These are phyloP conservation scores for Eulemur coronatus DNA, from an alignment of 2,797 vertebrate genomes.

Conservation along the genomic window DNA sequence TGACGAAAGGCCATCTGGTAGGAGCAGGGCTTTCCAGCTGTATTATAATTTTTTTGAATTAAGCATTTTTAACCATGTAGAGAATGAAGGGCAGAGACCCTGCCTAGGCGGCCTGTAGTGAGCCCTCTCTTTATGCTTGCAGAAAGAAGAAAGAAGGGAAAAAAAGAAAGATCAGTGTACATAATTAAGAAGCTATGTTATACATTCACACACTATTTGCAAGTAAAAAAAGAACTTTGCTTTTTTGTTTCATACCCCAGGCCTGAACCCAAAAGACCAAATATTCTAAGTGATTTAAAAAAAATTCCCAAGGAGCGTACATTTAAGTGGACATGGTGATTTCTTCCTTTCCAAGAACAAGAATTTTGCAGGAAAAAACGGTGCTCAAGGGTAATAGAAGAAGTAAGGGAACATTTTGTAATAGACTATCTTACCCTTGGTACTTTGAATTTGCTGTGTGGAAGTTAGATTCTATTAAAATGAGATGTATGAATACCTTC, in stretches of 20 bases:
- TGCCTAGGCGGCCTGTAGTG: background rate
- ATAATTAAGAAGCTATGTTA: background rate
- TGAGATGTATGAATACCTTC: background rate
- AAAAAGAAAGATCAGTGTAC: background rate
- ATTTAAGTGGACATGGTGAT: background rate
- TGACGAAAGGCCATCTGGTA: slow-evolving; percentile 9
- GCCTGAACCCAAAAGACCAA: background rate
- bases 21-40: background rate
- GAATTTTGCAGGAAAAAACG: background rate
- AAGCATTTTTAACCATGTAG: slow-evolving; percentile 27
- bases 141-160: background rate
- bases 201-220: background rate
- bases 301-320: background rate
- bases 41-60: slow-evolving; percentile 43
- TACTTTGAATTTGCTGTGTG: background rate
- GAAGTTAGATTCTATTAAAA: background rate
- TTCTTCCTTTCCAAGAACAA: slow-evolving; percentile 2
- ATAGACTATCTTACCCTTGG: background rate
- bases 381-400: background rate
- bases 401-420: background rate
- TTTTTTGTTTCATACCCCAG: background rate
- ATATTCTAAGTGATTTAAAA: slow-evolving; percentile 13
- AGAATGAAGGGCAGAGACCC: background rate
- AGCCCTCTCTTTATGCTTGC: background rate
- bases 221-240: background rate